Evolutionary conservation across 2,888 invertebrate genomes (phyloP), one percentile per base, ranked within the genome.

Genomic region (Argyra leucocephala): DNA sequence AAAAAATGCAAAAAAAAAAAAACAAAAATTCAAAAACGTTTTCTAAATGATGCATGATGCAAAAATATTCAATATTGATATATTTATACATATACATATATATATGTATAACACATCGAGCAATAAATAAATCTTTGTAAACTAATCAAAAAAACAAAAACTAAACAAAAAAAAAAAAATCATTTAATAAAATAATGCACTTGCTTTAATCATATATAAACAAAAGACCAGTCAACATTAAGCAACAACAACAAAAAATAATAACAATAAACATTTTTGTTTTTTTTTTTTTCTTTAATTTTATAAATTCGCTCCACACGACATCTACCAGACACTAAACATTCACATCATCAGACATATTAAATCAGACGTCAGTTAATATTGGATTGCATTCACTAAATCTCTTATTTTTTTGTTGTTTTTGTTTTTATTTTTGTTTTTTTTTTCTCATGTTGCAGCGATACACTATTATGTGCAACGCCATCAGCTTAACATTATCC

Each of bases 291-390:
- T 9, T 18, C 18, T 48, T 18, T 48, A 18, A 12, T 48, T 48
- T 48, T 37, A 18, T 48, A 9, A 18, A 48, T 18, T 18, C 48
- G 7, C 48, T 48, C 48, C 48, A 48, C 48, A 48, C 48, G 48
- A 48, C 48, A 48, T 48, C 48, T 48, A n/a, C 48, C 48, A 48
- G 48, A 18, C 48, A 48, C 18, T 18, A 18, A 48, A 48, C n/a
- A 48, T 48, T 48, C 48, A 48, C 48, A 48, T 48, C 48, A 48
- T 48, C 48, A 48, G 48, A 48, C 48, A 48, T 48, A 48, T 48
- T 48, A 48, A 48, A 48, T 48, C 48, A 48, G 48, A 48, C n/a
- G 48, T 48, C 48, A 48, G 48, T n/a, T 15, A 18, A 31, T 31
- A 31, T 31, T 48, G 15, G 48, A 48, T 48, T 31, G n/a, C 48